Evolutionary conservation across 1,140 invertebrate genomes (phyloP), one percentile per base, ranked within the genome.

Genomic region (Drosophila murphyi): DNA sequence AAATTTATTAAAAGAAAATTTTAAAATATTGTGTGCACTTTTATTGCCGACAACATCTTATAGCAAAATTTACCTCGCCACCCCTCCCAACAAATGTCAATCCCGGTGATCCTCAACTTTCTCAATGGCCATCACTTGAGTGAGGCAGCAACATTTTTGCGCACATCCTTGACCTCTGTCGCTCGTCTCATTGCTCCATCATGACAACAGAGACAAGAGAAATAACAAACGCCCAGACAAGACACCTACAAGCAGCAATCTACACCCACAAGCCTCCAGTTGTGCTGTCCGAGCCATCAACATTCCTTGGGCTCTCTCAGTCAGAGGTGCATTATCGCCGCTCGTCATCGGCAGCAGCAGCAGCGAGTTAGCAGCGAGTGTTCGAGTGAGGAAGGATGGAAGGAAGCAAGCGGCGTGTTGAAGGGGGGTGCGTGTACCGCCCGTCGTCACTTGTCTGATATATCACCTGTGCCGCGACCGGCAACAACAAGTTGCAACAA

Each of bases 371-470:
- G 63, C 31, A 50, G 60, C 20, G 20, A 20, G 20, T 20, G 20
- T 20, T 20, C 20, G 43, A 29, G 20, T 7, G 45, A 5, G 37
- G 29, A 2, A n/a, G 10, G n/a, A 2, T 6, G 7, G 45, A 5
- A 29, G 12, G 3, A 39, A 8, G 37, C 8, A 7, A 10, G 56
- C 4, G 41, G 32, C 32, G 35, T 5, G 10, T 20, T 20, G 20
- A 28, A 20, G 52, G 12, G 39, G 6, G 50, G 31, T 45, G 50
- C 55, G 43, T 72, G 51, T 50, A 80, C 75, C 78, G 75, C 74
- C 80, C 85, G 85, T 89, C 85, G 85, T 90, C 85, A 89, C 80
- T 89, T 89, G 85, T 89, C 85, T 90, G 85, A 89, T 90, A 85
- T 90, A 89, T 90, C 85, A 85, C 85, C 86, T 85, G 86, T 89